Evolutionary conservation across 2,113 vertebrate genomes (phyloP).

Genomic region (Sylvietta virens): DNA sequence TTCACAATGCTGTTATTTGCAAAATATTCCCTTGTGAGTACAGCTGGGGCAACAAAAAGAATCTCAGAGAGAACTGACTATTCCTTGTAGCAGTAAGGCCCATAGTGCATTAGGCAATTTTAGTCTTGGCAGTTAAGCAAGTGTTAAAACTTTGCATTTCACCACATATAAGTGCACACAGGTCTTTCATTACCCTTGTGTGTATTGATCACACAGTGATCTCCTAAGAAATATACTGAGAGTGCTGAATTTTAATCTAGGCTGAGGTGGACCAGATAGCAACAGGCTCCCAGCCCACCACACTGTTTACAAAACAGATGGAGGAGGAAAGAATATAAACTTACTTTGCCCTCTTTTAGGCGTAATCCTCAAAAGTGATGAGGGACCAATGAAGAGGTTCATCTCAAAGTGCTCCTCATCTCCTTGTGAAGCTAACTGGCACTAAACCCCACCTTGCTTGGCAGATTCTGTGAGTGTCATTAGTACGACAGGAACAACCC

Average conservation of each 20-base stretch:
- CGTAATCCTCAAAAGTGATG: not conserved
- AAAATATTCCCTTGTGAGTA: slow-evolving; percentile 72
- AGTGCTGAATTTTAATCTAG: not conserved
- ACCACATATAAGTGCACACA: not conserved
- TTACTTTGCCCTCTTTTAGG: not conserved
- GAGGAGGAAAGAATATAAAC: not conserved
- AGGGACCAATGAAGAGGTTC: not conserved
- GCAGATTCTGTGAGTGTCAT: not conserved
- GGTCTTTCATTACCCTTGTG: not conserved
- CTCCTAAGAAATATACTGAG: not conserved
- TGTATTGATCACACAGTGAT: not conserved
- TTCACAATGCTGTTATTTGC: slow-evolving; percentile 73
- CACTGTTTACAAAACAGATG: slow-evolving; percentile 30
- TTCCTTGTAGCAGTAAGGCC: slow-evolving; percentile 52
- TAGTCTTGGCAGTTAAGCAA: not conserved
- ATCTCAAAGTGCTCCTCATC: not conserved
- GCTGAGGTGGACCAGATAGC: not conserved
- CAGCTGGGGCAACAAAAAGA: slow-evolving; percentile 75
- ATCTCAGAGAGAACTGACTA: slow-evolving; percentile 37
- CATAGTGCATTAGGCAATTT: not conserved
- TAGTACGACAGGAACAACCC: not conserved
- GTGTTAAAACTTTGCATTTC: slow-evolving; percentile 38
- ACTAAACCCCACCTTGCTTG: not conserved
- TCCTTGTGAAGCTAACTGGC: not conserved
- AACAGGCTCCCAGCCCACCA: not conserved